A percentile compares a stretch with the other conserved stretches of the same genome.
Evolutionary conservation across 2,113 vertebrate species (phyloP).

Genomic region (Sebastes schlegelii): DNA sequence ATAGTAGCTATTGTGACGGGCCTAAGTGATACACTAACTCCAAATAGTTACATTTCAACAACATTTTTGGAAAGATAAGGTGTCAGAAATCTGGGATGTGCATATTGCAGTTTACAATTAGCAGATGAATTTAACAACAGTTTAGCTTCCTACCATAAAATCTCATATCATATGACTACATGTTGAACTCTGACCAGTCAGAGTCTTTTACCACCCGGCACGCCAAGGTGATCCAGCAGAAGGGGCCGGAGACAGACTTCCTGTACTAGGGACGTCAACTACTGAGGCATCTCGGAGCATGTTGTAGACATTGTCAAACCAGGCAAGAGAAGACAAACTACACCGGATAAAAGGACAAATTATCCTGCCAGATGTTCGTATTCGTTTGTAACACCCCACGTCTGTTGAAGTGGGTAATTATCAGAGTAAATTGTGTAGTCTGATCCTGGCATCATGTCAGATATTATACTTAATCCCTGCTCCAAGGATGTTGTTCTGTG

Average conservation of each 20-base stretch:
- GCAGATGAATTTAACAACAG: no score
- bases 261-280: no score
- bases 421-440: not conserved
- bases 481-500: conserved; percentile 1
- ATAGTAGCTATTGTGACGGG: no score
- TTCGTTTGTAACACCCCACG: not conserved
- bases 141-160: no score
- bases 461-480: conserved; percentile 17
- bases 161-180: no score
- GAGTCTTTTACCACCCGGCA: not conserved
- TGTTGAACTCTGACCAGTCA: not conserved
- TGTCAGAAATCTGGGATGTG: not conserved
- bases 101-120: not conserved
- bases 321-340: not conserved
- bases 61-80: not conserved
- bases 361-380: not conserved
- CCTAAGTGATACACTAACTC: not conserved
- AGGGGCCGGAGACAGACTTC: no score
- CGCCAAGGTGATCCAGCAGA: not conserved
- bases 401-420: not conserved
- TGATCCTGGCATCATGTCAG: conserved; percentile 11
- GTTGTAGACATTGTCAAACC: not conserved
- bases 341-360: not conserved
- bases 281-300: not conserved
- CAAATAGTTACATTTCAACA: not conserved